Conservation (phyloP, 2,888 invertebrate genomes). For the Tenthredo distinguenda region DNA sequence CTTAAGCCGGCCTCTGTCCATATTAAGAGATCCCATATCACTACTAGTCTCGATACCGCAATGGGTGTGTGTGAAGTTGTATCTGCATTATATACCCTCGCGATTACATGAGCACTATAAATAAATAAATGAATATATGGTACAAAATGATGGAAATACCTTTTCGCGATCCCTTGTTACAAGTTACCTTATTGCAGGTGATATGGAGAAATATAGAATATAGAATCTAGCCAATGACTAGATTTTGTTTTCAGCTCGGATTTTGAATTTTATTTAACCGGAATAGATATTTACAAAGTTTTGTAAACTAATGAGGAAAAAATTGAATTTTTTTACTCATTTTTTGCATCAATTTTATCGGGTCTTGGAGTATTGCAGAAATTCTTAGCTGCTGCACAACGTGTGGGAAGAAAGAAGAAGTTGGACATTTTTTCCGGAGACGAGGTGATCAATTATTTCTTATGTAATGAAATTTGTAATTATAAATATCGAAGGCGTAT, state of each 20-base stretch:
- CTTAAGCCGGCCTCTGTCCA: conserved; percentile 66
- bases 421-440: conserved; percentile 3
- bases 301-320: not conserved
- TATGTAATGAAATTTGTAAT: not conserved
- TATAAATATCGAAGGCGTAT: not conserved
- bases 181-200: too few relatives aligned
- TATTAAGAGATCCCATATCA: conserved; percentile 67
- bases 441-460: not conserved
- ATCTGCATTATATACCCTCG: conserved; percentile 34
- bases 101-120: conserved; percentile 36
- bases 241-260: not conserved
- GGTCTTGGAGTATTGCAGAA: not conserved
- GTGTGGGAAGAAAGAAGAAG: not conserved
- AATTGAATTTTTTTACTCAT: not conserved
- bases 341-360: not conserved
- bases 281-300: not conserved
- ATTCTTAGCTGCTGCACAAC: not conserved
- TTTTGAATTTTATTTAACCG: not conserved
- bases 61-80: conserved; percentile 37
- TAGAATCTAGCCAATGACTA: not conserved
- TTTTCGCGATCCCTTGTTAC: not conserved
- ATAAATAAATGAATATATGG: not conserved
- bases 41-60: conserved; percentile 10
- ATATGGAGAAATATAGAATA: not conserved
- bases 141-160: not conserved